Percentiles rank a stretch among this genome's conserved stretches.
Conservation (phyloP, 2,888 invertebrate species). For the Tanypteryx hageni region DNA sequence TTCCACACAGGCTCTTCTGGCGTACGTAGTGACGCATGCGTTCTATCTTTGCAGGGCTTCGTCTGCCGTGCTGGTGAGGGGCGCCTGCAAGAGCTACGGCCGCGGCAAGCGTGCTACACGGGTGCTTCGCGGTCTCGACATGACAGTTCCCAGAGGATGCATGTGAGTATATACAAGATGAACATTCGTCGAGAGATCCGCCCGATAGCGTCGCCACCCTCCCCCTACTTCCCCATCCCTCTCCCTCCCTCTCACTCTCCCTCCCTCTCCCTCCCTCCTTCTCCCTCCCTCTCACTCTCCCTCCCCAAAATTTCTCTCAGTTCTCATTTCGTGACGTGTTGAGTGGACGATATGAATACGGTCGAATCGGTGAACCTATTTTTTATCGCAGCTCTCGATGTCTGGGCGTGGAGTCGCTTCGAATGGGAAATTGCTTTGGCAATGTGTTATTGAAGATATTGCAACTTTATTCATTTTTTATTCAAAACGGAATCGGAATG, state of each 20-base stretch:
- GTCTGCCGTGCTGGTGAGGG: slow-evolving; percentile 81
- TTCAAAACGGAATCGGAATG: no score
- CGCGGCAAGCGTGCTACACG: slow-evolving; percentile 73
- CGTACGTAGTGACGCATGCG: no score
- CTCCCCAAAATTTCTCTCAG: not conserved
- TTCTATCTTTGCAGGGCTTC: no score
- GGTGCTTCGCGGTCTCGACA: slow-evolving; percentile 83
- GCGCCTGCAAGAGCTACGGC: slow-evolving; percentile 83
- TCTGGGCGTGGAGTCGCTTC: no score
- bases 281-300: not conserved
- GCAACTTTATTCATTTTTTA: no score
- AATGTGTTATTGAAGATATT: no score
- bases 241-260: not conserved
- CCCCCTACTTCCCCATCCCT: not conserved
- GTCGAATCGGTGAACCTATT: no score
- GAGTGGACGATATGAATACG: not conserved
- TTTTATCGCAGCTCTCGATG: no score
- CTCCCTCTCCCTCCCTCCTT: not conserved
- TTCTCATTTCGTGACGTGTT: not conserved
- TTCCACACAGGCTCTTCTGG: no score
- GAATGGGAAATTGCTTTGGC: no score
- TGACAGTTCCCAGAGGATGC: slow-evolving; percentile 85
- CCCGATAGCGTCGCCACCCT: no score
- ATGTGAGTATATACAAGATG: slow-evolving; percentile 85
- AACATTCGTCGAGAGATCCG: no score